A percentile compares a stretch with the other conserved stretches of the same genome.
Conservation (phyloP, 2,113 vertebrate species). For the Rhea pennata region DNA sequence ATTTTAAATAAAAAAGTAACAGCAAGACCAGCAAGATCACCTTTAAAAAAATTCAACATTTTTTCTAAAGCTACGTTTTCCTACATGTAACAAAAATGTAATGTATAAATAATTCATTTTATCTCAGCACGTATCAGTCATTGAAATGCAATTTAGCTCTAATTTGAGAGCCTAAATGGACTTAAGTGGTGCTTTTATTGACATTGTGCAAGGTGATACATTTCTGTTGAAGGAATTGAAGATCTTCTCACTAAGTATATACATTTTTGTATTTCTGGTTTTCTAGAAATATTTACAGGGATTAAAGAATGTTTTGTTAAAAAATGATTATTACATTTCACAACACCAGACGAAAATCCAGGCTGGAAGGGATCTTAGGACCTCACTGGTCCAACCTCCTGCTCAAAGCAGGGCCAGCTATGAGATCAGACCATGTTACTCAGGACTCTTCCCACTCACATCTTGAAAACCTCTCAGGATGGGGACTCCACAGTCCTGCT, state of each 20-base stretch:
- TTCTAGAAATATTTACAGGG: neutral
- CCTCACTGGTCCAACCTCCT: neutral
- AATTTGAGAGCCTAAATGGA: neutral
- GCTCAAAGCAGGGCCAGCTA: neutral
- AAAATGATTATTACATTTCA: neutral
- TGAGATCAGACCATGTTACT: neutral
- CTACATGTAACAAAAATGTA: neutral
- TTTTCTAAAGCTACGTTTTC: neutral
- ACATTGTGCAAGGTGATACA: neutral
- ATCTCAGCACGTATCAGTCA: neutral
- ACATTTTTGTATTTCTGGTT: neutral
- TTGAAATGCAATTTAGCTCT: neutral
- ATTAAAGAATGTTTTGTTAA: neutral
- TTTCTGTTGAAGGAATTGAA: neutral
- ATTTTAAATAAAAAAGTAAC: neutral
- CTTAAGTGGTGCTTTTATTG: neutral
- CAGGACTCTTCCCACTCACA: neutral
- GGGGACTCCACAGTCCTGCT: neutral
- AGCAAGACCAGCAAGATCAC: neutral
- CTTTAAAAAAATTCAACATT: neutral
- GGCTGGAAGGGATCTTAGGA: neutral
- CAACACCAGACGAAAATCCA: neutral
- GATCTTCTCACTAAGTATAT: neutral
- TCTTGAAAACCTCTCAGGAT: neutral
- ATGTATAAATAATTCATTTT: neutral